A percentile compares a stretch with the other conserved stretches of the same genome.
phyloP scores from a whole-genome alignment of 2,888 invertebrate species.

The Teleiodes luculella region DNA sequence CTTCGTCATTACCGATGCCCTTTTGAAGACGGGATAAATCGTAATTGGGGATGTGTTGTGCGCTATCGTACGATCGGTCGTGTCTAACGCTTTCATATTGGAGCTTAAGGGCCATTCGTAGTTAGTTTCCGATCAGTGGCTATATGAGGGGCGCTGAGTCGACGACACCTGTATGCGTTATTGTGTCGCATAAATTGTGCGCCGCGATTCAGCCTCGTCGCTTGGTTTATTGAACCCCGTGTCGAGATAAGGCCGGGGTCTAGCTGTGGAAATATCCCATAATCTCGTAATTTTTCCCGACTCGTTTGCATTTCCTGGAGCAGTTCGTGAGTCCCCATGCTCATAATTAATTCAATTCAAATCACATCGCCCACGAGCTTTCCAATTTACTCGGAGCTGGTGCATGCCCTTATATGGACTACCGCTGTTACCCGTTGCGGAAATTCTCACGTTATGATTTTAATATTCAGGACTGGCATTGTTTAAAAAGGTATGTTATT shows the following conservation, averaged over 20 bases:
- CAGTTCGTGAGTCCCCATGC: conserved; percentile 55
- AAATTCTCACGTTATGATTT: conserved; percentile 39
- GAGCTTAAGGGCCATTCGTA: conserved; percentile 58
- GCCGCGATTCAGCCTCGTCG: conserved; percentile 58
- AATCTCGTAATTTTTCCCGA: conserved; percentile 54
- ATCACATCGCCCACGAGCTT: conserved; percentile 69
- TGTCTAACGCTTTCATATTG: conserved; percentile 61
- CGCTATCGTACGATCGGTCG: conserved; percentile 57
- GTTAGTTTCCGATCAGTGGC: conserved; percentile 64
- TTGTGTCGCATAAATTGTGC: conserved; percentile 71
- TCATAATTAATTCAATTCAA: conserved; percentile 74
- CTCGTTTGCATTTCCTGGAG: conserved; percentile 60
- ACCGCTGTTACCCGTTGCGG: conserved; percentile 43
- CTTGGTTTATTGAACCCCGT: conserved; percentile 69
- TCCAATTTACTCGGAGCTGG: conserved; percentile 57
- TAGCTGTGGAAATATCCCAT: conserved; percentile 54
- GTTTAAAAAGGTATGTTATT: conserved; percentile 8
- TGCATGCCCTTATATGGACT: conserved; percentile 48
- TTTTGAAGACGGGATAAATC: conserved; percentile 68
- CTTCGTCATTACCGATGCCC: conserved; percentile 72
- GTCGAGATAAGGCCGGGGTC: conserved; percentile 53
- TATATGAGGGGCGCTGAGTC: conserved; percentile 61
- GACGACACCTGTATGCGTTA: conserved; percentile 76
- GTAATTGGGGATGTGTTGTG: conserved; percentile 67
- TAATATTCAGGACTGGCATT: conserved; percentile 22